These are phyloP conservation scores for Galaxea fascicularis DNA, from an alignment of 92 coral and sea anemone genomes.

Conservation along the genomic window DNA sequence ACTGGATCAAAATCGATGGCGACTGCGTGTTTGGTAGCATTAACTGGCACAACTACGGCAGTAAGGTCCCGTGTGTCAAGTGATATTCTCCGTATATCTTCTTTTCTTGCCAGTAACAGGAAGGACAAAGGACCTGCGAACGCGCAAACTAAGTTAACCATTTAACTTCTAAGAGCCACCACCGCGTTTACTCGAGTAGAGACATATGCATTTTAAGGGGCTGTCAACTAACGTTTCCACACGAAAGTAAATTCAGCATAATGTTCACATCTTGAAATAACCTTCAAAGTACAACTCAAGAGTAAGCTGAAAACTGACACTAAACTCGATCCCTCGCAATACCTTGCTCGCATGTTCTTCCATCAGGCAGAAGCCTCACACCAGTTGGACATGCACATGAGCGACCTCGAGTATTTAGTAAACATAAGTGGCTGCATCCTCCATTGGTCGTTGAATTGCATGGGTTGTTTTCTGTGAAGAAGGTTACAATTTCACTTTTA, in stretches of 20 bases:
- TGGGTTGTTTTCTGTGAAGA: conserved; percentile 26
- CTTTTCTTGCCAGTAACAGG: conserved; percentile 84
- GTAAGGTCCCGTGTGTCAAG: conserved; percentile 92
- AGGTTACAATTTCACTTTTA: background rate
- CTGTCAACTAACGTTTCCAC: too few relatives aligned
- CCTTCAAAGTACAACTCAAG: too few relatives aligned
- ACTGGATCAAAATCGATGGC: conserved; percentile 94
- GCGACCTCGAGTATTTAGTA: conserved; percentile 56
- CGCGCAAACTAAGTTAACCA: too few relatives aligned
- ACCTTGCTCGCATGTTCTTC: conserved; percentile 86
- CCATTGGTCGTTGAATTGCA: conserved; percentile 69
- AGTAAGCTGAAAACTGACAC: too few relatives aligned
- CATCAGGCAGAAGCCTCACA: conserved; percentile 73
- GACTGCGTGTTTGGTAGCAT: conserved; percentile 79
- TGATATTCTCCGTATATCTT: conserved; percentile 88
- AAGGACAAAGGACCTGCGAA: conserved; percentile 91
- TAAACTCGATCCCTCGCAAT: too few relatives aligned
- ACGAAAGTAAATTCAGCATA: too few relatives aligned
- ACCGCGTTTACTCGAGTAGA: too few relatives aligned
- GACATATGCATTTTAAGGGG: too few relatives aligned
- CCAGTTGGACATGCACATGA: conserved; percentile 93
- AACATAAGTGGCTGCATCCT: conserved; percentile 88
- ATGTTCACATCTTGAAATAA: too few relatives aligned
- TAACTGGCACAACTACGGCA: conserved; percentile 88
- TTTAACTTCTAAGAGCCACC: too few relatives aligned